Evolutionary conservation across 1,140 invertebrate genomes (phyloP).

Genomic region (Drosophila orosa): DNA sequence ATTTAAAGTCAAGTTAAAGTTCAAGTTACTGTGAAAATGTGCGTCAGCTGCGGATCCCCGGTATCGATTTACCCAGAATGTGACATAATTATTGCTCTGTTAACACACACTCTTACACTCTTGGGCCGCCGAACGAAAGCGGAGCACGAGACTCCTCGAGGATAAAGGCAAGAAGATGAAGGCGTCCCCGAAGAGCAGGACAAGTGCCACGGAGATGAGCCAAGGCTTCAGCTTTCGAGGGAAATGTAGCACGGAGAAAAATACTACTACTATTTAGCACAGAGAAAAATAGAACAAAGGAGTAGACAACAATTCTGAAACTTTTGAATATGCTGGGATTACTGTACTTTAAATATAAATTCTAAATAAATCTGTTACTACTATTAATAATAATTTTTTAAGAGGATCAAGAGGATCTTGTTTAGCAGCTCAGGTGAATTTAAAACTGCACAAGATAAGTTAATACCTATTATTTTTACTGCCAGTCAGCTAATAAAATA

Average conservation of each 20-base stretch:
- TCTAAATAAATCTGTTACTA: too few species aligned
- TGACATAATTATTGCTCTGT: slow-evolving; percentile 79
- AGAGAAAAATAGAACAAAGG: too few species aligned
- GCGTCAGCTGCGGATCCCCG: slow-evolving; percentile 53
- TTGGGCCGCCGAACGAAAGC: slow-evolving; percentile 9
- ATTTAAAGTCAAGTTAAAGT: slow-evolving; percentile 82
- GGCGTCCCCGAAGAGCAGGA: slow-evolving; percentile 57
- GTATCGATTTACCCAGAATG: slow-evolving; percentile 67
- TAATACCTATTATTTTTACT: too few species aligned
- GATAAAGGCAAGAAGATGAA: slow-evolving; percentile 8
- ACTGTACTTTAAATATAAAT: too few species aligned
- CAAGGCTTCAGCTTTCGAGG: slow-evolving; percentile 24
- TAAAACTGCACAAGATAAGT: too few species aligned
- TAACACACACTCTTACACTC: slow-evolving; percentile 47
- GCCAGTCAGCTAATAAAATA: too few species aligned
- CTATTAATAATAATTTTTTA: too few species aligned
- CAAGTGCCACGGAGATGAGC: slow-evolving; percentile 51
- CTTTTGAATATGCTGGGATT: too few species aligned
- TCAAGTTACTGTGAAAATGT: slow-evolving; percentile 73
- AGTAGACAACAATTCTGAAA: too few species aligned
- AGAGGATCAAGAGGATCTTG: too few species aligned
- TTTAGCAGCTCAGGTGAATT: too few species aligned
- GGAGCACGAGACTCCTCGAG: slow-evolving; percentile 46
- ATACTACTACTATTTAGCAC: too few species aligned
- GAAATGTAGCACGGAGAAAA: slow-evolving; percentile 15